These are phyloP conservation scores for Balearica regulorum DNA, from an alignment of 2,797 vertebrate genomes.

Conservation along the genomic window DNA sequence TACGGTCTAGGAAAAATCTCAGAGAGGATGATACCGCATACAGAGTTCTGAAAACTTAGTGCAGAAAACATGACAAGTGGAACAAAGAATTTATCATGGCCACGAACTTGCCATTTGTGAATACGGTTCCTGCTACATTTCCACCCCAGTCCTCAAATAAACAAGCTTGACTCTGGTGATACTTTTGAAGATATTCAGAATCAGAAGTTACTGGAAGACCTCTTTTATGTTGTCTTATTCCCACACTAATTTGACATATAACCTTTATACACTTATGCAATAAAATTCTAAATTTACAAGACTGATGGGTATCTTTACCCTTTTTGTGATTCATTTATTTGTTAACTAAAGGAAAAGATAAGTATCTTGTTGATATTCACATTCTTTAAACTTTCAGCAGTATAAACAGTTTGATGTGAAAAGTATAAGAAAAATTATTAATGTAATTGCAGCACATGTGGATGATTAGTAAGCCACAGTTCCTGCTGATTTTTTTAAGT, in stretches of 20 bases:
- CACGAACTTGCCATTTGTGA: not conserved
- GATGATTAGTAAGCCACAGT: not conserved
- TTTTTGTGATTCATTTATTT: not conserved
- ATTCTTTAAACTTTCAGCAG: not conserved
- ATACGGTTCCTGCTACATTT: not conserved
- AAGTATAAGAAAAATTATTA: not conserved
- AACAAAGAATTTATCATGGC: not conserved
- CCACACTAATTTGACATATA: not conserved
- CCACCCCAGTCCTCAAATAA: not conserved
- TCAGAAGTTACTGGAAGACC: not conserved
- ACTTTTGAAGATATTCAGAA: not conserved
- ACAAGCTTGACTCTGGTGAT: not conserved
- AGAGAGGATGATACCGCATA: not conserved
- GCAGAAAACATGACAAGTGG: not conserved
- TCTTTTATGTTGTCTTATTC: not conserved
- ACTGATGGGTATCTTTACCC: not conserved
- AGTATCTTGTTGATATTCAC: not conserved
- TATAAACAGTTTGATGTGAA: not conserved
- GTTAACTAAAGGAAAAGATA: not conserved
- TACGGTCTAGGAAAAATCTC: not conserved
- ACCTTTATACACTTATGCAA: not conserved
- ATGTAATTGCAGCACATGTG: not conserved
- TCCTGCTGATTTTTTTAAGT: not conserved
- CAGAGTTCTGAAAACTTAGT: not conserved
- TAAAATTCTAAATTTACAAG: not conserved